These are phyloP conservation scores for Sinosuthora webbiana DNA, from an alignment of 2,113 vertebrate species.

Conservation along the genomic window DNA sequence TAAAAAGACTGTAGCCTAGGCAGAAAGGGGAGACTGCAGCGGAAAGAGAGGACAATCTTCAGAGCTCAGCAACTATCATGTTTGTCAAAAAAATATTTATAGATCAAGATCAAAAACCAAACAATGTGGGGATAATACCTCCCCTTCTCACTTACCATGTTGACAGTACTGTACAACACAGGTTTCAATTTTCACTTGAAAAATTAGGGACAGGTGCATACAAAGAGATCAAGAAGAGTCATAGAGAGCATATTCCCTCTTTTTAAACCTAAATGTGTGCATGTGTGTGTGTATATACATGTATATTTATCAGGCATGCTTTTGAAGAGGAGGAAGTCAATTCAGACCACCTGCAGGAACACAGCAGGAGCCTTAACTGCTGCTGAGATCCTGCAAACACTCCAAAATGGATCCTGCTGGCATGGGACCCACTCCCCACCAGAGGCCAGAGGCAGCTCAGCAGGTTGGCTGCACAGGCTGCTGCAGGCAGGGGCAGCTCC, in stretches of 20 bases:
- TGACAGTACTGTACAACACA: not conserved
- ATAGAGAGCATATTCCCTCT: not conserved
- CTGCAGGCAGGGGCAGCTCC: not conserved
- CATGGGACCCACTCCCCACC: rapidly evolving
- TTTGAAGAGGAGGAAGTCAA: not conserved
- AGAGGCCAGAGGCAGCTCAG: not conserved
- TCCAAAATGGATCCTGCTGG: not conserved
- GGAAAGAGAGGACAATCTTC: not conserved
- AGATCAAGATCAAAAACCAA: not conserved
- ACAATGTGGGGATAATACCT: not conserved
- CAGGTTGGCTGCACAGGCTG: not conserved
- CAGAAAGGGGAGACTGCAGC: not conserved
- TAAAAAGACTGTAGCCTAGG: not conserved
- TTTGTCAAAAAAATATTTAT: not conserved
- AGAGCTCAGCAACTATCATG: not conserved
- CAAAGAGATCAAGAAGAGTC: not conserved
- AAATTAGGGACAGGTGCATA: not conserved
- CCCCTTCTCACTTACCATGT: not conserved
- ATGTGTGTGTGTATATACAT: not conserved
- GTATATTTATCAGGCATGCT: not conserved
- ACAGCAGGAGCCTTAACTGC: not conserved
- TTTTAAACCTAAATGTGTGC: not conserved
- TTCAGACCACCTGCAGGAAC: not conserved
- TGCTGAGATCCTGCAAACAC: not conserved
- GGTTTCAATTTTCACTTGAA: not conserved